Conservation (phyloP, 2,113 vertebrate genomes). For the Tetrax tetrax region DNA sequence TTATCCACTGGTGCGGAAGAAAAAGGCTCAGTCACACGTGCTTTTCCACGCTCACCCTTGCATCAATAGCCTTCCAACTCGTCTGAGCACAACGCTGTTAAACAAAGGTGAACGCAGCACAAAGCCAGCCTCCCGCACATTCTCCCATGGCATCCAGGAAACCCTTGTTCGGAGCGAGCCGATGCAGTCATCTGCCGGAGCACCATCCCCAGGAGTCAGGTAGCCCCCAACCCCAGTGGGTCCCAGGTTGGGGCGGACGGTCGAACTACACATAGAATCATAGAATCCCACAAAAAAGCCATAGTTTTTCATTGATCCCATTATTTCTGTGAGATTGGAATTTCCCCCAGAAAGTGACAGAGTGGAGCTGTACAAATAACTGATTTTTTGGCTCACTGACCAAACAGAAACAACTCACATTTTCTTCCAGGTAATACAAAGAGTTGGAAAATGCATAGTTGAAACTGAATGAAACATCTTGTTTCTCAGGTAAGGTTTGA, state of each 20-base stretch:
- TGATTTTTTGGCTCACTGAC: not conserved
- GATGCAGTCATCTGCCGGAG: not conserved
- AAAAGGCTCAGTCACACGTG: not conserved
- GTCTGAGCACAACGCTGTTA: not conserved
- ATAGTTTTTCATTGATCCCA: not conserved
- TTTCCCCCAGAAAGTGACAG: not conserved
- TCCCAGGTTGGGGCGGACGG: accelerated
- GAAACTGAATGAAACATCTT: not conserved
- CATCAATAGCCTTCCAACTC: not conserved
- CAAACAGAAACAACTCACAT: not conserved
- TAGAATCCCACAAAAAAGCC: not conserved
- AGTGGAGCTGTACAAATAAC: not conserved
- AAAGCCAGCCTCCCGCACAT: not conserved
- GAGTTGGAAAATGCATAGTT: not conserved
- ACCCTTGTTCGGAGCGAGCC: no score
- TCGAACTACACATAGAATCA: accelerated
- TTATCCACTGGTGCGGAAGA: not conserved
- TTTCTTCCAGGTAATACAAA: not conserved
- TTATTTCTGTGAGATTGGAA: not conserved
- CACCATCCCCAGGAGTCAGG: accelerated
- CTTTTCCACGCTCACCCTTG: not conserved
- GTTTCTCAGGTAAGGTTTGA: not conserved
- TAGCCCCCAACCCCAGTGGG: not conserved
- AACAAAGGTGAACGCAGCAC: not conserved
- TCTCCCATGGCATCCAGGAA: not conserved